Base-by-base conservation (phyloP, 2,888 invertebrate species). In the Leptopilina drosophilae region DNA sequence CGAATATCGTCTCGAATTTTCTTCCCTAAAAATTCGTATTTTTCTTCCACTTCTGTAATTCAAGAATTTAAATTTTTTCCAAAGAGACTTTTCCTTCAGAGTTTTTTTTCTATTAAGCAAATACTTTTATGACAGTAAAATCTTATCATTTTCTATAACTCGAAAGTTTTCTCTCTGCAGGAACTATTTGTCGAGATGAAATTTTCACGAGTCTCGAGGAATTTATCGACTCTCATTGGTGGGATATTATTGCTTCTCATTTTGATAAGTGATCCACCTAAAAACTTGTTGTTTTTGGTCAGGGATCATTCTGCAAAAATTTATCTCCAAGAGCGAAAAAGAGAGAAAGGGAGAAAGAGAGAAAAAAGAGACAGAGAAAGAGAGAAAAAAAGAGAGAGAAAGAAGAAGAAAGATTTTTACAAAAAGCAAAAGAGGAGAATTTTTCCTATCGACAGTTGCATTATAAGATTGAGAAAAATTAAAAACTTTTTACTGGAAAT, bases 281-380 rank as follows among this genome's bases (percentile, higher is more conserved):
- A 62, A 62, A 62, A 20, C 62, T 62, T 62, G 62, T 62, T 73
- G 53, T 6, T 56, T 73, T 73, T 73, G n/a, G n/a, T 56, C 56
- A n/a, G 5, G n/a, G n/a, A 20, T 20, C 20, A 20, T 20, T 20
- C 20, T 0, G 20, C 1, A 20, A 20, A 20, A 20, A 20, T 20
- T 20, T 20, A 20, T 20, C 20, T 20, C 20, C 20, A 20, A 20
- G 20, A 20, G 20, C 20, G 20, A 20, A 20, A 20, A 20, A 20
- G 20, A 20, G 20, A 20, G 20, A 20, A 20, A n/a, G 33, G 3
- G 33, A 33, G 26, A 26, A 3, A 26, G 26, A 26, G 26, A 26
- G 26, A n/a, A n/a, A n/a, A n/a, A n/a, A 20, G 20, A 20, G 20
- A 20, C 0, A n/a, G 33, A 33, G 33, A 33, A 20, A 20, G 20